Percentiles rank a stretch among this genome's conserved stretches.
These are phyloP conservation scores for Odocoileus hemionus DNA, from an alignment of 2,113 vertebrate genomes.

Conservation along the genomic window DNA sequence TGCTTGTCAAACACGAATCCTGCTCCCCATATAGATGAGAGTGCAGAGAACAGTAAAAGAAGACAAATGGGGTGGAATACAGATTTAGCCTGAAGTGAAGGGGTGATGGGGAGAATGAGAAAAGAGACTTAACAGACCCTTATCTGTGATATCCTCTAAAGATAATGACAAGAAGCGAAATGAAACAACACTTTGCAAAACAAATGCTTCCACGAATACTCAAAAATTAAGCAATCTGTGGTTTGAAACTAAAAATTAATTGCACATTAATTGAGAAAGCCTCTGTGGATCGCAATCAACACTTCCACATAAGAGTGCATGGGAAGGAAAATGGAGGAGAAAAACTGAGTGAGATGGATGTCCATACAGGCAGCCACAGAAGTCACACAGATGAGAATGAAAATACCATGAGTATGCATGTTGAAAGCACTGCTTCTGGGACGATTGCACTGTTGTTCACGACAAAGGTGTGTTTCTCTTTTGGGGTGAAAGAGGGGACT, in stretches of 20 bases:
- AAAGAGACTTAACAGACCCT: neutral
- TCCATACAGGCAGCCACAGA: neutral
- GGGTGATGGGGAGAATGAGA: accelerated
- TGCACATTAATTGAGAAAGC: neutral
- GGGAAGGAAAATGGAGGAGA: neutral
- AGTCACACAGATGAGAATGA: neutral
- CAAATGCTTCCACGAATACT: neutral
- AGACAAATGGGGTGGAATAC: neutral
- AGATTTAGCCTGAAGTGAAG: neutral
- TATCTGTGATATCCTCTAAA: neutral
- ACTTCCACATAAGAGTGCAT: neutral
- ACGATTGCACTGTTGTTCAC: neutral
- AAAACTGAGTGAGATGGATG: neutral
- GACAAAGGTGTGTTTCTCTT: neutral
- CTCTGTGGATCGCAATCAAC: neutral
- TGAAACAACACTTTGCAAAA: neutral
- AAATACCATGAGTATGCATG: accelerated
- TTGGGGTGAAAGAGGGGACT: neutral
- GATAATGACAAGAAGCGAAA: neutral
- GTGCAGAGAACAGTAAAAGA: neutral
- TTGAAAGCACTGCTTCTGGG: neutral
- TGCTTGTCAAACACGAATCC: slow-evolving; percentile 48
- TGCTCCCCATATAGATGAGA: neutral
- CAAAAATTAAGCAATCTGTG: neutral
- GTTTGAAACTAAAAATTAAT: neutral